Conservation (phyloP, 2,888 invertebrate species). For the Stenodema calcarata region DNA sequence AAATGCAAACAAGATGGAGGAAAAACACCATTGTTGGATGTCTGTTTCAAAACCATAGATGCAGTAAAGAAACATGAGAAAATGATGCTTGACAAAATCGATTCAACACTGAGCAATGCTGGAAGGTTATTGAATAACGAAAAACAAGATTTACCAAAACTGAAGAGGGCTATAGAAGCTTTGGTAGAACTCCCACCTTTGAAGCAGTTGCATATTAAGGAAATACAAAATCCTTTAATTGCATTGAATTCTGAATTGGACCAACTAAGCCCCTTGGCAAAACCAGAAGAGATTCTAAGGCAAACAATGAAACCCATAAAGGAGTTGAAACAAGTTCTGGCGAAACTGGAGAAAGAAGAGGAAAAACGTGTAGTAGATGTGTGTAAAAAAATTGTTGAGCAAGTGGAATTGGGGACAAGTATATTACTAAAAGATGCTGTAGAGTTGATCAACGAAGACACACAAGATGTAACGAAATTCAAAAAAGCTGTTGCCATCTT, state of each 20-base stretch:
- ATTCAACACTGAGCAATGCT: neutral
- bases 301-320: neutral
- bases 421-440: neutral
- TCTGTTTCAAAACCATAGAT: neutral
- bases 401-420: neutral
- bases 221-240: neutral
- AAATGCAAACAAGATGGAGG: neutral
- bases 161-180: neutral
- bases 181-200: neutral
- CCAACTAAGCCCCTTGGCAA: neutral
- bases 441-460: conserved; percentile 6
- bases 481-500: conserved; percentile 23
- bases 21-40: neutral
- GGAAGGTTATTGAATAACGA: neutral
- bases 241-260: neutral
- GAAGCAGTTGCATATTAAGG: neutral
- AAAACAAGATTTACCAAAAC: conserved; percentile 11
- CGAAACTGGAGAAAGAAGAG: neutral
- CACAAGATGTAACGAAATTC: conserved; percentile 9
- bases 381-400: neutral
- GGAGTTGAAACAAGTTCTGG: conserved; percentile 11
- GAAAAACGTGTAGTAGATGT: neutral
- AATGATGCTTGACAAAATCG: neutral
- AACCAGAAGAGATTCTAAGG: conserved; percentile 19
- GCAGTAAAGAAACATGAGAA: conserved; percentile 3